A percentile compares a stretch with the other conserved stretches of the same genome.
Conservation (phyloP, 2,113 vertebrate species). For the Ranitomeya imitator region DNA sequence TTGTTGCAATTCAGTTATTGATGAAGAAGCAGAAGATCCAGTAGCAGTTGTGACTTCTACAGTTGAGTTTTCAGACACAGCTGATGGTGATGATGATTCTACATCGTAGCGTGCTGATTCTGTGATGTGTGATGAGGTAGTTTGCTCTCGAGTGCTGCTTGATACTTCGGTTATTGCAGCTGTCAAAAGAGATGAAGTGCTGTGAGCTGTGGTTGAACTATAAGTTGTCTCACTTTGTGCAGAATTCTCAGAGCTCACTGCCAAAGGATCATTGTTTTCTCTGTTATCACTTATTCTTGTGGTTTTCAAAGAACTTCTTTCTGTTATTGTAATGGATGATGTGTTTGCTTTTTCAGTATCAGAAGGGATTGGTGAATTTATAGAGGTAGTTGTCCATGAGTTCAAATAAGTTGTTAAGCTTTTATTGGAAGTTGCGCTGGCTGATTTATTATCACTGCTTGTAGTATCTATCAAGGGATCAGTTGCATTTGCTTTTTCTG, state of each 20-base stretch:
- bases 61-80: too few relatives aligned
- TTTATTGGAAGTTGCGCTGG: background rate
- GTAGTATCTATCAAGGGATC: too few relatives aligned
- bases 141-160: background rate
- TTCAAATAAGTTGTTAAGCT: background rate
- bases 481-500: background rate
- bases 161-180: background rate
- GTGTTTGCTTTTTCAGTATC: background rate
- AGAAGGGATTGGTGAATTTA: background rate
- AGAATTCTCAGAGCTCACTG: background rate
- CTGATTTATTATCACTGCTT: background rate
- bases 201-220: background rate
- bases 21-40: background rate
- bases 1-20: too few relatives aligned
- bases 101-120: background rate
- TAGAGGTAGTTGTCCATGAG: background rate
- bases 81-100: background rate
- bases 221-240: background rate
- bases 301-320: background rate
- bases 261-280: background rate
- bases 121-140: background rate
- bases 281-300: background rate
- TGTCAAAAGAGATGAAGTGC: background rate
- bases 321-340: background rate
- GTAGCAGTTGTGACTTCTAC: background rate